A percentile compares a stretch with the other conserved stretches of the same genome.
phyloP scores from a whole-genome alignment of 1,140 invertebrate genomes.

The Diorhabda sublineata region DNA sequence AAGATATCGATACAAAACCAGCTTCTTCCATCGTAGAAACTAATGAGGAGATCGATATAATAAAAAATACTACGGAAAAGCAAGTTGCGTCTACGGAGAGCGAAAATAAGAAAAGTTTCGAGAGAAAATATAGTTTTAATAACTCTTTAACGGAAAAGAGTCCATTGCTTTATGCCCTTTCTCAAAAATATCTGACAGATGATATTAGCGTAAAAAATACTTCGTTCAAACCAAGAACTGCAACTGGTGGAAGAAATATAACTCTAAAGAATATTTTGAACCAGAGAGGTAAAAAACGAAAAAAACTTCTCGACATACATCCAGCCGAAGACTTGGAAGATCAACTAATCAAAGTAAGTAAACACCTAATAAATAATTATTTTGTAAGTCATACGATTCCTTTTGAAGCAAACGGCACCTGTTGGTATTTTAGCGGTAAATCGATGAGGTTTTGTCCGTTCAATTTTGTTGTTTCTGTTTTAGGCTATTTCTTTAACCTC shows the following conservation, averaged over 20 bases:
- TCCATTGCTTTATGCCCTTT: background rate
- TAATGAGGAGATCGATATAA: background rate
- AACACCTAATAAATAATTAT: background rate
- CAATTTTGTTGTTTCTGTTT: background rate
- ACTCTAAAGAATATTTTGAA: background rate
- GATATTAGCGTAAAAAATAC: conserved; percentile 5
- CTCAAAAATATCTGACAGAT: background rate
- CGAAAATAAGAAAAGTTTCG: conserved; percentile 14
- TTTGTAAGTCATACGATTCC: background rate
- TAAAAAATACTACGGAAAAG: too few species aligned
- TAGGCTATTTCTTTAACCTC: background rate
- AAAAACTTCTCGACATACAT: conserved; percentile 2
- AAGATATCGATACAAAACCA: too few species aligned
- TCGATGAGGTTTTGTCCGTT: background rate
- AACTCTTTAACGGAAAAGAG: background rate
- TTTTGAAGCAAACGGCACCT: too few species aligned
- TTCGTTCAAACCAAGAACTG: background rate
- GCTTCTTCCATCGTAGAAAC: background rate
- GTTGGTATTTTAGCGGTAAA: background rate
- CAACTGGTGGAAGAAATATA: background rate
- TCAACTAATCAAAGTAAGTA: background rate
- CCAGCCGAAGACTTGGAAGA: conserved; percentile 14
- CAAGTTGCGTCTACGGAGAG: too few species aligned
- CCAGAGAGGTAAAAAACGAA: conserved; percentile 2
- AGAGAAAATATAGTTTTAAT: conserved; percentile 5